Evolutionary conservation across 2,797 vertebrate species (phyloP).

Genomic region (Pyrocephalus nanus): DNA sequence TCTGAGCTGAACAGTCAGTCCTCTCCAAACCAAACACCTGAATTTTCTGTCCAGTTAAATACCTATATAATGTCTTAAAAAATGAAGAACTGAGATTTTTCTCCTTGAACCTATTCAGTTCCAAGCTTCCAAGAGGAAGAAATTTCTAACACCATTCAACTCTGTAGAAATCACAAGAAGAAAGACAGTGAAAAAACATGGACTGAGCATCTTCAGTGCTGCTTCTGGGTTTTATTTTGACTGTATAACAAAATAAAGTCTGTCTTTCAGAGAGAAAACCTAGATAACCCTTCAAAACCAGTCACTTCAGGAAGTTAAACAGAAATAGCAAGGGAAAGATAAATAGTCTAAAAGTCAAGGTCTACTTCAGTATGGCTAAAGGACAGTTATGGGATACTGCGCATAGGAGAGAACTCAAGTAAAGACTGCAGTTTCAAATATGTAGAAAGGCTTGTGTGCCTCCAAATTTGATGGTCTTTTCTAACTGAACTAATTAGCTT

Average conservation of each 20-base stretch:
- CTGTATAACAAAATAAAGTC: background rate
- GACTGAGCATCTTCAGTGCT: background rate
- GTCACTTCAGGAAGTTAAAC: background rate
- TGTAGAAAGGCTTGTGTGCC: background rate
- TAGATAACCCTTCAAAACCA: background rate
- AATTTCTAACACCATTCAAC: background rate
- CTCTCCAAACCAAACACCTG: background rate
- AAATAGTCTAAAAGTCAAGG: background rate
- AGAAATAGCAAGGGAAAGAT: background rate
- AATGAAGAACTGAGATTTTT: background rate
- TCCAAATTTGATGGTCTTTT: background rate
- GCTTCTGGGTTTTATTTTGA: background rate
- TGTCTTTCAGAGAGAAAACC: background rate
- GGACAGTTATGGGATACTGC: background rate
- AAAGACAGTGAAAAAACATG: background rate
- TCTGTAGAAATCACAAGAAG: background rate
- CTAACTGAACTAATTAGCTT: background rate
- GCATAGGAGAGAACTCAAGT: background rate
- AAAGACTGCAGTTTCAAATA: background rate
- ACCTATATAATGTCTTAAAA: background rate
- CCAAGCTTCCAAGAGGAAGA: background rate
- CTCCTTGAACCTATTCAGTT: background rate
- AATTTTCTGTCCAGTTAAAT: background rate
- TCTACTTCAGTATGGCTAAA: background rate
- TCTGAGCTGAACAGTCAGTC: background rate